Conservation (phyloP, 2,113 vertebrate species). For the Otus sunia region DNA sequence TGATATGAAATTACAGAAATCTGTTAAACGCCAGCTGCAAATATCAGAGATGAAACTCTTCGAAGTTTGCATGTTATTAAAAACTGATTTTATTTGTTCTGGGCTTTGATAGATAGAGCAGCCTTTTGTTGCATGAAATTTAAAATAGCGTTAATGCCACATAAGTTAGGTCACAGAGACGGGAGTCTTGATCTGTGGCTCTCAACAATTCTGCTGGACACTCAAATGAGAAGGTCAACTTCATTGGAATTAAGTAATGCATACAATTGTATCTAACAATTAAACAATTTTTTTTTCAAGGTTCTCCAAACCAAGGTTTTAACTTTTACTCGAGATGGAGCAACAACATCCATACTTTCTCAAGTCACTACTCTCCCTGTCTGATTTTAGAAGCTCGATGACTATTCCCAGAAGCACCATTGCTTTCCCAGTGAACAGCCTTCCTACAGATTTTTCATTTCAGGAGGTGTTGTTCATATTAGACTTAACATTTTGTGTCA, state of each 20-base stretch:
- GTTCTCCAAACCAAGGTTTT: not conserved
- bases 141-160: not conserved
- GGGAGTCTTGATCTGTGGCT: not conserved
- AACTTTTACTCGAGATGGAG: not conserved
- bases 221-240: not conserved
- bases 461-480: not conserved
- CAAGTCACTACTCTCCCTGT: not conserved
- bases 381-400: not conserved
- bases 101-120: not conserved
- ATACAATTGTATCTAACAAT: not conserved
- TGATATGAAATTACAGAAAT: not conserved
- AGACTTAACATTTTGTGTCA: not conserved
- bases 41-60: not conserved
- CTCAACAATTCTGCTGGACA: not conserved
- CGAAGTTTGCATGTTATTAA: not conserved
- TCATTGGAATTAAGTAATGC: not conserved
- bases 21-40: not conserved
- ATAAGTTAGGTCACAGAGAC: not conserved
- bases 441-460: not conserved
- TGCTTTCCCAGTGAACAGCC: not conserved
- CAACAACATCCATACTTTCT: not conserved
- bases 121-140: not conserved
- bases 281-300: not conserved
- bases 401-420: not conserved
- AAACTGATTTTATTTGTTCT: not conserved